Evolutionary conservation across 2,113 vertebrate species (phyloP).

Genomic region (Lasiurus cinereus): DNA sequence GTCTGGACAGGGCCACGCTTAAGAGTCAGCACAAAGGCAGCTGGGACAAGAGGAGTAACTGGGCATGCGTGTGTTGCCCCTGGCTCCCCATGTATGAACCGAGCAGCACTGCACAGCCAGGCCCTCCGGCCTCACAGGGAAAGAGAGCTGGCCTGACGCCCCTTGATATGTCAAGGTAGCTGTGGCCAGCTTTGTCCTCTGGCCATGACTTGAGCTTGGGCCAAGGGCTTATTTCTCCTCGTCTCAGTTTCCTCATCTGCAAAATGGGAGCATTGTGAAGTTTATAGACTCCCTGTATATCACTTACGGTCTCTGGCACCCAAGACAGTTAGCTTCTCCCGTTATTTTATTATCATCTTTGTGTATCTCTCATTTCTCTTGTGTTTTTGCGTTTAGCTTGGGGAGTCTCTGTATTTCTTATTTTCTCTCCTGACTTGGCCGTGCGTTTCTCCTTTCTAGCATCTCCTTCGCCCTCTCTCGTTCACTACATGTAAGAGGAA

Average conservation of each 20-base stretch:
- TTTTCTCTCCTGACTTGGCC: not conserved
- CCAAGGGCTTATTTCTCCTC: not conserved
- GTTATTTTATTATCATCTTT: not conserved
- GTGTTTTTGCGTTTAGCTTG: not conserved
- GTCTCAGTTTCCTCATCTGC: not conserved
- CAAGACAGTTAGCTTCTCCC: not conserved
- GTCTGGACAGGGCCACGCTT: not conserved
- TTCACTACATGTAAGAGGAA: not conserved
- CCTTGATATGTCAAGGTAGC: not conserved
- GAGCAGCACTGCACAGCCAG: not conserved
- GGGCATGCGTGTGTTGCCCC: not conserved
- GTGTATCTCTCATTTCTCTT: not conserved
- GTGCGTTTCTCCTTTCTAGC: not conserved
- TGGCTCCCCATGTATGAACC: accelerated
- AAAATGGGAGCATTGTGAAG: not conserved
- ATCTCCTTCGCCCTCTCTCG: not conserved
- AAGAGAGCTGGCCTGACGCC: not conserved
- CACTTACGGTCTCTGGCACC: not conserved
- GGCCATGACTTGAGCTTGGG: not conserved
- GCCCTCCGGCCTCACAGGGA: not conserved
- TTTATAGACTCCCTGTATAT: not conserved
- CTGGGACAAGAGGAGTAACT: not conserved
- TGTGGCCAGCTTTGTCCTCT: not conserved
- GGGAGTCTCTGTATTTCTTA: not conserved
- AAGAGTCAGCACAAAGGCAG: not conserved